Evolutionary conservation across 2,888 invertebrate species (phyloP), one percentile per base, ranked within the genome.

Genomic region (Siphlonurus alternatus): DNA sequence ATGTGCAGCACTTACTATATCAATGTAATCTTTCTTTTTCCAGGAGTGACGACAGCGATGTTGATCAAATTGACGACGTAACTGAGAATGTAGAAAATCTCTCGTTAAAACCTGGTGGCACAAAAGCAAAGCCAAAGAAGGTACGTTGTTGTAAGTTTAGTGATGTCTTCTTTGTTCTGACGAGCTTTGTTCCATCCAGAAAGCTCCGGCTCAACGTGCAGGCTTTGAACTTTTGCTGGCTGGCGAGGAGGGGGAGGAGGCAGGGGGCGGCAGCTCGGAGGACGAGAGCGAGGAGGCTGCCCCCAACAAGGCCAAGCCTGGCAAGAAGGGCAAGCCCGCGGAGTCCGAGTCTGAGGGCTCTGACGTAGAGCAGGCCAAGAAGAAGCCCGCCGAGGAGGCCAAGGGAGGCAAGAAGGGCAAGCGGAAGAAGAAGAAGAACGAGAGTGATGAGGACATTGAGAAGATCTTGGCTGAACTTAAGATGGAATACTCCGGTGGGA

Each of bases 381-480:
- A 19, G 15, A 25, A 56, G 20, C n/a, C n/a, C 15, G 38, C 23
- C 18, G 59, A 66, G 23, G 54, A 63, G 10, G 65, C 63, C 3
- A 65, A 66, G 60, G 67, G 67, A 24, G 69, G 70, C 18, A 71
- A 71, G 63, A 71, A 72, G 54, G 63, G 69, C 2, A 85, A 83
- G 72, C 89, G 86, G 77, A 85, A 84, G 68, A 67, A 66, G 59
- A 69, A 70, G 60, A 71, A 72, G 60, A 83, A 86, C 70, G 87
- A 87, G 64, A 88, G 88, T 71, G 87, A 87, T 74, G 83, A 83
- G 65, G 91, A 91, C 73, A 77, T 92, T 66, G 91, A 92, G 71
- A 88, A 88, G 75, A 86, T 89, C 66, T 76, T 92, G 67, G 91
- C 90, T 15, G 90, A 92, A 76, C 76, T 92, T 67, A 86, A 88